These are phyloP conservation scores for Himalopsyche phryganea DNA, from an alignment of 1,140 invertebrate species.

Conservation along the genomic window DNA sequence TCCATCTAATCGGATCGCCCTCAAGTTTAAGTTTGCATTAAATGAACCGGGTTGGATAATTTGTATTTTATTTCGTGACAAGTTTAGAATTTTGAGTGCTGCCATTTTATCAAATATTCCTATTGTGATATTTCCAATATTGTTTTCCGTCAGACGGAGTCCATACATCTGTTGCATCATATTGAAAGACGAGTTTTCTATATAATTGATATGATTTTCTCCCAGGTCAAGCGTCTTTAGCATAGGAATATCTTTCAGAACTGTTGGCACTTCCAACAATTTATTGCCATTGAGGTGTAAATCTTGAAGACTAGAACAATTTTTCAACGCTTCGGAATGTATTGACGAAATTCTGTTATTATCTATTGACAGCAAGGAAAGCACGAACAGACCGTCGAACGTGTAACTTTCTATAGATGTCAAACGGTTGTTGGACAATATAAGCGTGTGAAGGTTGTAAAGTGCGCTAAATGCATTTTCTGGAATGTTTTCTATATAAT, in stretches of 20 bases:
- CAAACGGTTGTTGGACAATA: constrained; percentile 82
- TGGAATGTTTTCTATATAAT: constrained; percentile 74
- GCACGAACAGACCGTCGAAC: constrained; percentile 71
- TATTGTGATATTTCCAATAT: constrained; percentile 79
- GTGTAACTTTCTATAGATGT: constrained; percentile 72
- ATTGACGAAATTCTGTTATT: constrained; percentile 78
- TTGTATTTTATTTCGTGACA: constrained; percentile 83
- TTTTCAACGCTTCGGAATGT: constrained; percentile 75
- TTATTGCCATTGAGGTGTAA: constrained; percentile 87
- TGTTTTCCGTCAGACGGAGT: constrained; percentile 81
- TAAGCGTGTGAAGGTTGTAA: constrained; percentile 78
- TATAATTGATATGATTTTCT: constrained; percentile 81
- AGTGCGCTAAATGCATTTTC: constrained; percentile 80
- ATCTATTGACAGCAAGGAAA: constrained; percentile 77
- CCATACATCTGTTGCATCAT: constrained; percentile 79
- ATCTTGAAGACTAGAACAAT: constrained; percentile 80
- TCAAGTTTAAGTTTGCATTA: constrained; percentile 77
- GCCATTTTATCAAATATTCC: constrained; percentile 80
- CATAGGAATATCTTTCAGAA: constrained; percentile 73
- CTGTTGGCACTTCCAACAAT: constrained; percentile 76
- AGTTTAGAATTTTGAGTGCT: constrained; percentile 81
- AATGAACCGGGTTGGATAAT: constrained; percentile 82
- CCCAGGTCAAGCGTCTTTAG: constrained; percentile 84
- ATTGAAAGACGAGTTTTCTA: constrained; percentile 77
- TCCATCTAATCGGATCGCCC: constrained; percentile 82